Percentiles rank a stretch among this genome's conserved stretches.
These are phyloP conservation scores for Mystacides longicornis DNA, from an alignment of 2,888 invertebrate species.

Conservation along the genomic window DNA sequence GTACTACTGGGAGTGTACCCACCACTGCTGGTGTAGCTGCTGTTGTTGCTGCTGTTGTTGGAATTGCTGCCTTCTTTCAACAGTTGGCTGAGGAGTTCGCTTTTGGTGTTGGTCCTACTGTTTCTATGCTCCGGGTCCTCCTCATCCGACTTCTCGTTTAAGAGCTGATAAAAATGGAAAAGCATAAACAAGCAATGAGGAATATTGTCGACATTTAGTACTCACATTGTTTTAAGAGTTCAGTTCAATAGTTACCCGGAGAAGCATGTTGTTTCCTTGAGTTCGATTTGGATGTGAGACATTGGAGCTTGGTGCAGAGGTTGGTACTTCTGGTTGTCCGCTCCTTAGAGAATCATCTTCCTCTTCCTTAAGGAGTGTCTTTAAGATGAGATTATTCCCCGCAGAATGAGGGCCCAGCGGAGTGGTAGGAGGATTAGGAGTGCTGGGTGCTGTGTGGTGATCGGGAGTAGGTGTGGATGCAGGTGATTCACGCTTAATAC, in stretches of 20 bases:
- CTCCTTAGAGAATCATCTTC: constrained; percentile 49
- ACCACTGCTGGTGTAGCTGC: constrained; percentile 26
- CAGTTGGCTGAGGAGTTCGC: constrained; percentile 50
- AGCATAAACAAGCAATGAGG: no score
- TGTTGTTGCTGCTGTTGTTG: constrained; percentile 11
- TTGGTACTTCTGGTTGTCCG: constrained; percentile 38
- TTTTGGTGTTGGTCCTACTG: constrained; percentile 36
- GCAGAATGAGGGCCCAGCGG: constrained; percentile 18
- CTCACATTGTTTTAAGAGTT: background rate
- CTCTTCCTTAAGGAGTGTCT: constrained; percentile 58
- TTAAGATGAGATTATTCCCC: constrained; percentile 45
- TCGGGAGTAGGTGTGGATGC: constrained; percentile 22
- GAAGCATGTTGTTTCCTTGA: constrained; percentile 50
- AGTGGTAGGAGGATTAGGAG: constrained; percentile 28
- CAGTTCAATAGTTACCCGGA: constrained; percentile 34
- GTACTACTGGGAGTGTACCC: constrained; percentile 25
- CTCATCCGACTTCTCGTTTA: constrained; percentile 76
- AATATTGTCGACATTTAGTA: no score
- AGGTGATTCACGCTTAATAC: constrained; percentile 36
- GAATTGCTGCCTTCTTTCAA: constrained; percentile 31
- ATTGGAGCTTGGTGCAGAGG: constrained; percentile 38
- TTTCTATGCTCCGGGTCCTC: constrained; percentile 58
- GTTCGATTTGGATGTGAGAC: constrained; percentile 35
- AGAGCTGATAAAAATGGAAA: constrained; percentile 48
- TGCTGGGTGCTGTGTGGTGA: constrained; percentile 19